Conservation (phyloP, 37 sponge, comb jelly and placozoan genomes). For the Dysidea cf. avara region DNA sequence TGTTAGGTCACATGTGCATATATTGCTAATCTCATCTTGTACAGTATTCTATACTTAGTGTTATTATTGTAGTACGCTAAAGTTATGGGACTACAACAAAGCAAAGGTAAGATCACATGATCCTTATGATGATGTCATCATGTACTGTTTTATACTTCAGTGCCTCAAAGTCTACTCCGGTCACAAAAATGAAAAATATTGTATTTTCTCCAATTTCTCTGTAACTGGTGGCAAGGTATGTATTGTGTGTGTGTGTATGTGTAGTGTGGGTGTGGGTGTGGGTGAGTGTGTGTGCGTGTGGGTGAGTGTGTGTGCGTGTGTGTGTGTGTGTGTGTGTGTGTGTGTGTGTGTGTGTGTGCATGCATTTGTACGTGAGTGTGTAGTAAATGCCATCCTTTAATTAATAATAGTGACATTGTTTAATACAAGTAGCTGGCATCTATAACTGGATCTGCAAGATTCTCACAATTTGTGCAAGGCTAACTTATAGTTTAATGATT, state of each 20-base stretch:
- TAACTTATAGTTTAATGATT: no score
- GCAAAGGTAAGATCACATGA: constrained; percentile 58
- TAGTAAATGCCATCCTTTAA: no score
- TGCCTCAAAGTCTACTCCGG: constrained; percentile 94
- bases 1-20: not conserved
- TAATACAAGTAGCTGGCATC: no score
- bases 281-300: no score
- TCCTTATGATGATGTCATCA: not conserved
- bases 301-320: no score
- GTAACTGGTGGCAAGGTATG: constrained; percentile 96
- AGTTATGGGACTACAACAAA: constrained; percentile 95
- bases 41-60: not conserved
- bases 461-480: no score
- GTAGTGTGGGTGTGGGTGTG: no score
- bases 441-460: no score
- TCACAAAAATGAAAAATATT: constrained; percentile 97
- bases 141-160: constrained; percentile 25
- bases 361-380: no score
- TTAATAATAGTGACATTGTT: no score
- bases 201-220: constrained; percentile 97
- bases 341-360: no score
- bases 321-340: not conserved
- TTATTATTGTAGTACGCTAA: constrained; percentile 71
- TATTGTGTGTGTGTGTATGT: no score
- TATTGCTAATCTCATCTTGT: not conserved